Evolutionary conservation across 2,797 vertebrate genomes (phyloP), one percentile per base, ranked within the genome.

Genomic region (Darevskia mixta): DNA sequence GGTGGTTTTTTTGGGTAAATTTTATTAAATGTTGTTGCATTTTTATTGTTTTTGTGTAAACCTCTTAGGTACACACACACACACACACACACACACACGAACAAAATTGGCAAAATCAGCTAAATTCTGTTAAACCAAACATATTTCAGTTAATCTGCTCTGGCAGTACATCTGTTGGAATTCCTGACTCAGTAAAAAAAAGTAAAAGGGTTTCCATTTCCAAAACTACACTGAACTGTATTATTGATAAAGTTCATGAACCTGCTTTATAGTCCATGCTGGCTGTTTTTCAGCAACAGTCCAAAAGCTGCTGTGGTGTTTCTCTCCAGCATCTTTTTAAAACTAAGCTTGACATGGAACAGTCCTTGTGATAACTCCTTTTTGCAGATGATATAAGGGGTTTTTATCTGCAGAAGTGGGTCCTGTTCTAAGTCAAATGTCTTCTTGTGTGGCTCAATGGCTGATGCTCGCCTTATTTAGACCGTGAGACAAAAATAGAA

Each of bases 181-280:
- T 94, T 93, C 87, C 78, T 91, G 93, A 94, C 90, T 92, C 75
- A 3, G 95, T 95, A 95, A 92, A 79, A 10, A 72, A 58, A 89
- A 93, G 87, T 91, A 88, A 90, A 23, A 84, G 82, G 76, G 87
- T 92, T 78, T 84, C n/a, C 23, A 61, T 10, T 82, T 81, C 82
- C 78, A 94, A 93, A 83, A 94, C 78, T 25, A 13, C 86, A 9
- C 64, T 92, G 93, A 89, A 90, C 5, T 92, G 80, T 79, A 83
- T 92, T 64, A 83, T 80, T 93, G 93, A 90, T 92, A 91, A 95
- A 93, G 94, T 91, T 94, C 92, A 86, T 93, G 93, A 94, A 94
- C 92, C 93, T 88, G 61, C 90, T 91, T 91, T 93, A 66, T 86
- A 82, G 91, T 87, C 89, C 86, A 89, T 55, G 45, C 88, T 90